phyloP scores from a whole-genome alignment of 2,888 invertebrate species.

The Patella depressa region DNA sequence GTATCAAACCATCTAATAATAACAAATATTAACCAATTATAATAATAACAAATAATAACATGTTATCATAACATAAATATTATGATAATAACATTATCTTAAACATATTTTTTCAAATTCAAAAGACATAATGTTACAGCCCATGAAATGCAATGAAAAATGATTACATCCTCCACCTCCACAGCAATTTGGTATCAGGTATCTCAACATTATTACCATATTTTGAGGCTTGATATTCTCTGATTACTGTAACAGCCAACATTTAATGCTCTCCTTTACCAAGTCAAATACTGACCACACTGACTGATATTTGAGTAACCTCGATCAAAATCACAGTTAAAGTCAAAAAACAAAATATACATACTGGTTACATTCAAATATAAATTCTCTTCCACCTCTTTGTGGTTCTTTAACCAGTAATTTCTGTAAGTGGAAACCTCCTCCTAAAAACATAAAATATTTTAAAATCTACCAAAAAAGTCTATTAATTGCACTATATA shows the following conservation, averaged over 20 bases:
- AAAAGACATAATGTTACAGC: neutral
- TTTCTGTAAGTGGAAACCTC: slow-evolving; percentile 52
- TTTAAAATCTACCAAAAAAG: no score
- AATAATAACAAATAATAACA: neutral
- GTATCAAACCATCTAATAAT: slow-evolving; percentile 66
- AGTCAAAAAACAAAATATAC: slow-evolving; percentile 14
- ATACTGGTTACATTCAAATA: slow-evolving; percentile 57
- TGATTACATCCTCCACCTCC: no score
- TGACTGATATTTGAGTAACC: no score
- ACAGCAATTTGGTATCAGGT: no score
- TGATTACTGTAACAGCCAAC: no score
- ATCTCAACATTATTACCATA: no score
- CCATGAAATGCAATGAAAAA: no score
- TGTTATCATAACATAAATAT: neutral
- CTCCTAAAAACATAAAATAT: slow-evolving; percentile 32
- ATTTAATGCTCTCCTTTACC: no score
- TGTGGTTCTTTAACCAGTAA: slow-evolving; percentile 46
- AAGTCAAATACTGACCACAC: no score
- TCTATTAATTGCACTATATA: no score
- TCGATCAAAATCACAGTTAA: neutral
- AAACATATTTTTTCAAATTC: neutral
- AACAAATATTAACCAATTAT: neutral
- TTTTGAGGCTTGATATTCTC: no score
- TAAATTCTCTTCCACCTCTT: slow-evolving; percentile 40
- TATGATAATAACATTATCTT: neutral